phyloP scores from a whole-genome alignment of 1,140 invertebrate species.

The Drosophila triauraria region DNA sequence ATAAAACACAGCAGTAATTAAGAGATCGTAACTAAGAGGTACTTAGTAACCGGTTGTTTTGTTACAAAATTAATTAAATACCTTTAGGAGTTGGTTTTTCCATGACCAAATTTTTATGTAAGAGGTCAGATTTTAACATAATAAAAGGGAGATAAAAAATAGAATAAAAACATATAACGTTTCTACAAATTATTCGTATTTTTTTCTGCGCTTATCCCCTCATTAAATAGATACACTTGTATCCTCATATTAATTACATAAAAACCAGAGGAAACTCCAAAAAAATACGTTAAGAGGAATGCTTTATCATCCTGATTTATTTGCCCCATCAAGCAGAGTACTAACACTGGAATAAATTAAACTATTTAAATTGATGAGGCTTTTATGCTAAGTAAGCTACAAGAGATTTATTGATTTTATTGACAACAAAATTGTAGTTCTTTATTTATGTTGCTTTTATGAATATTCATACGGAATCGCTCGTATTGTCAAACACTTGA shows the following conservation, averaged over 20 bases:
- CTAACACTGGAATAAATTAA: slow-evolving; percentile 23
- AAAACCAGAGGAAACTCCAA: neutral
- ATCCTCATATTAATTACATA: neutral
- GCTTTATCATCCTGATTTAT: slow-evolving; percentile 2
- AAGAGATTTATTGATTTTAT: slow-evolving; percentile 11
- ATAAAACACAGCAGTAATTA: neutral
- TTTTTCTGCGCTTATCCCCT: neutral
- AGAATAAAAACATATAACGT: neutral
- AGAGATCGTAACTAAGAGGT: neutral
- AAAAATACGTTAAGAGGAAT: neutral
- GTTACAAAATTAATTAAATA: neutral
- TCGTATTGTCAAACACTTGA: slow-evolving; percentile 39
- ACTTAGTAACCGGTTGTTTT: neutral
- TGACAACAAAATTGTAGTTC: neutral
- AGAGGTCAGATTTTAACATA: neutral
- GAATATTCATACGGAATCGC: slow-evolving; percentile 11
- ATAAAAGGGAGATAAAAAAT: neutral
- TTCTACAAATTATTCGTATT: neutral
- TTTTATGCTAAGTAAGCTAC: slow-evolving; percentile 11
- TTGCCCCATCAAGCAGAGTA: neutral
- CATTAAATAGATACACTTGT: neutral
- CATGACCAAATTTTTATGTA: neutral
- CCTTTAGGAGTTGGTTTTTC: neutral
- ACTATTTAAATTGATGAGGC: slow-evolving; percentile 3
- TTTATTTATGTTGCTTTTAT: slow-evolving; percentile 8